Evolutionary conservation across 1,140 invertebrate genomes (phyloP), one percentile per base, ranked within the genome.

Genomic region (Atopsyche davidsoni): DNA sequence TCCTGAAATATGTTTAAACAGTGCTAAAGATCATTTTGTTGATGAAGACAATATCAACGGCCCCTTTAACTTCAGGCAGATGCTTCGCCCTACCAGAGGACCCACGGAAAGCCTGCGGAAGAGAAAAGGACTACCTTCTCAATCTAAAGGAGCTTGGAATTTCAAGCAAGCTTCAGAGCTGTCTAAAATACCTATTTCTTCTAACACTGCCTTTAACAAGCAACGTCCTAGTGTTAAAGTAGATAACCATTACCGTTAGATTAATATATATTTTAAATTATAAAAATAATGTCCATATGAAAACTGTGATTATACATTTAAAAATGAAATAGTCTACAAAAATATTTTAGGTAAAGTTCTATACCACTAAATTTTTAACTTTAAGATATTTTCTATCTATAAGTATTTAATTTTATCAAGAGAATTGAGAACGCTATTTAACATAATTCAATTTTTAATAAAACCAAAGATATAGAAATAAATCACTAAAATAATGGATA

Each of bases 61-160:
- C 1, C 81, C 82, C 0, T 86, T 82, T 59, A 79, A 85, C 58
- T 87, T 86, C 59, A 71, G 83, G 36, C 79, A 83, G 59, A 60
- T 86, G 4, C 61, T 87, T 4, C 68, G 81, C 43, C 81, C 81
- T 9, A 84, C 83, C 1, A 72, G 80, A 43, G 77, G 81, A 4
- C 83, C 83, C 0, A 86, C 83, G 0, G 82, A 85, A 58, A 85
- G 83, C 19, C 63, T 86, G 11, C 69, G 83, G n/a, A 82, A 82
- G 61, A 69, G 80, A n/a, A 81, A 80, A 62, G 77, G 78, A 2
- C 51, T 51, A 3, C 56, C 51, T 2, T 3, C 43, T 36, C 42
- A 44, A 11, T 39, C 43, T 10, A n/a, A n/a, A n/a, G n/a, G n/a
- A n/a, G 42, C 40, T 67, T 72, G 70, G 62, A 58, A 53, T 46